phyloP scores from a whole-genome alignment of 1,140 invertebrate genomes.

The Psilanteris sp. region DNA sequence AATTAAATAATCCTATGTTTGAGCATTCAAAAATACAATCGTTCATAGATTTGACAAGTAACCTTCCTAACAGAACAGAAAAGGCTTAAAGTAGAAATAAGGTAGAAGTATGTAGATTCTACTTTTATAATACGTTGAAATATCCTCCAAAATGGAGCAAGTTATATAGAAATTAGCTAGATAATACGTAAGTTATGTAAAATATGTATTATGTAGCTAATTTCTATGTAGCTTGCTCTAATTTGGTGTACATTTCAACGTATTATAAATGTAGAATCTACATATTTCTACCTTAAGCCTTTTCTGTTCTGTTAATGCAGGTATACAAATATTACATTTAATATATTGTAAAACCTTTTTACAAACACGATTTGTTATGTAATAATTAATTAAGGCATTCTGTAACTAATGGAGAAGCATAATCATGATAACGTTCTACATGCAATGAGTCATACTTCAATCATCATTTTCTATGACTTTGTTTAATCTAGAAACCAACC shows the following conservation, averaged over 20 bases:
- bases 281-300: too few species aligned
- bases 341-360: constrained; percentile 1
- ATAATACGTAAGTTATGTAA: too few species aligned
- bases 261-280: too few species aligned
- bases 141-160: too few species aligned
- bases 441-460: constrained; percentile 4
- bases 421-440: constrained; percentile 16
- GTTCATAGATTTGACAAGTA: neutral
- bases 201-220: too few species aligned
- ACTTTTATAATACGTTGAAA: neutral
- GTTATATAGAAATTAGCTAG: too few species aligned
- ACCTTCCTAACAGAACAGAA: too few species aligned
- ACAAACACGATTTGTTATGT: constrained; percentile 11
- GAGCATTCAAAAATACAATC: neutral
- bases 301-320: too few species aligned
- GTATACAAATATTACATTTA: constrained; percentile 3
- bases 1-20: neutral
- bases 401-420: neutral
- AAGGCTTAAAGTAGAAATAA: too few species aligned
- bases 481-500: constrained; percentile 9
- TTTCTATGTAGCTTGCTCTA: too few species aligned
- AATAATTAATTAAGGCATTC: constrained; percentile 15
- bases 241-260: too few species aligned
- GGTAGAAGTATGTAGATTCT: too few species aligned
- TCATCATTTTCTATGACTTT: neutral